These are phyloP conservation scores for Oscheius onirici DNA, from an alignment of 2,888 invertebrate genomes.

Conservation along the genomic window DNA sequence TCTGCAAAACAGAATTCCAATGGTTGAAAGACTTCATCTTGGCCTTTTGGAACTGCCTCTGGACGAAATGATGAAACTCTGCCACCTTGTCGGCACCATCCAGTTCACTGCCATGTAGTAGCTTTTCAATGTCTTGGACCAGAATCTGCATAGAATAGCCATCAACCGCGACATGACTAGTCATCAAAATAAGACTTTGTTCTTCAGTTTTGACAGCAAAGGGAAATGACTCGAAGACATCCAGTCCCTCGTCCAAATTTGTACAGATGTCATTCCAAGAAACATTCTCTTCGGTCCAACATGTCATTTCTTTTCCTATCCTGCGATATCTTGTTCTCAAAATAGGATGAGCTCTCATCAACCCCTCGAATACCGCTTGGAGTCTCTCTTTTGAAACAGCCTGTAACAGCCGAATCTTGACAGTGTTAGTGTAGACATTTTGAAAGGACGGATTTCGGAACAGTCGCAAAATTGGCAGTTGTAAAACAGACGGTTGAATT, in stretches of 20 bases:
- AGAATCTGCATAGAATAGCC: conserved; percentile 23
- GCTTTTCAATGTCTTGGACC: neutral
- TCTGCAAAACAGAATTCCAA: neutral
- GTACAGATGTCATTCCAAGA: neutral
- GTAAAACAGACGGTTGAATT: neutral
- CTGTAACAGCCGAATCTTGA: neutral
- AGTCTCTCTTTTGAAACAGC: neutral
- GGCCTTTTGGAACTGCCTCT: neutral
- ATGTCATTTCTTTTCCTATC: neutral
- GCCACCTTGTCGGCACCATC: neutral
- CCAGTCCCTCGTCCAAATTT: neutral
- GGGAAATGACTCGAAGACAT: conserved; percentile 10
- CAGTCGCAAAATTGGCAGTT: conserved; percentile 13
- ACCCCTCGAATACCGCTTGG: neutral
- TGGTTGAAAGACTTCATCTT: neutral
- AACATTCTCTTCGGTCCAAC: neutral
- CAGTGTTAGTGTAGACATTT: conserved; percentile 7
- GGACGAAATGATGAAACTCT: conserved; percentile 1
- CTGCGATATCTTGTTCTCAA: conserved; percentile 9
- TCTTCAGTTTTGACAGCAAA: neutral
- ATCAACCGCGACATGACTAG: conserved; percentile 19
- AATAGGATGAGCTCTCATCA: neutral
- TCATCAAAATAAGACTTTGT: neutral
- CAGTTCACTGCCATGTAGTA: neutral
- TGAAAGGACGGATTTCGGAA: neutral